Evolutionary conservation across 2,797 vertebrate species (phyloP), one percentile per base, ranked within the genome.

Genomic region (Leptatherina wallacei): DNA sequence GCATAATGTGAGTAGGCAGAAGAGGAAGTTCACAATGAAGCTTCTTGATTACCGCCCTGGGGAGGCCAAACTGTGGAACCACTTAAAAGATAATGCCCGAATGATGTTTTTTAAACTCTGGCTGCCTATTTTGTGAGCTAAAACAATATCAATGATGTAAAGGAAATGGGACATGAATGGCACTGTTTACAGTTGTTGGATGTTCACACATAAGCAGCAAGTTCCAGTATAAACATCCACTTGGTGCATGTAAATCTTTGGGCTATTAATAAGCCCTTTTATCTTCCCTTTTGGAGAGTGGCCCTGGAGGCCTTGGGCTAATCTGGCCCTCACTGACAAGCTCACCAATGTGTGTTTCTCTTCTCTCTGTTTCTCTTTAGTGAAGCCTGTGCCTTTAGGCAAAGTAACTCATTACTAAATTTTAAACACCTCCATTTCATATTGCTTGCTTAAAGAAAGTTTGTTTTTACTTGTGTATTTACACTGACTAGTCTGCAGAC

Each of bases 161-260:
- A 91, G 95, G 95, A 95, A 95, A 95, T 93, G 94, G 91, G 93
- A 92, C 89, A 84, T 94, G 93, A 95, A 95, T 95, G 93, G 93
- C 81, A 88, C 81, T 95, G 94, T 95, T 95, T 95, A 95, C 93
- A 94, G 88, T 90, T 91, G 91, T 91, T 95, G 93, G 89, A 93
- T 94, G 94, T 95, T 95, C 95, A 95, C 94, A 94, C 95, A 95
- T 95, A 92, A 93, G 91, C 94, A 93, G 92, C 91, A 93, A 94
- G 93, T 94, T 95, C 94, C 94, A 95, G 91, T 92, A 95, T 95
- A 95, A 95, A 95, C 95, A 95, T 94, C 93, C 94, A 95, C 91
- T 94, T 91, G 89, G 90, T 88, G 80, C 91, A 94, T 95, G 94
- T 94, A 95, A 95, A 95, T 95, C 89, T 86, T 88, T 84, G 85